These are phyloP conservation scores for Anableps anableps DNA, from an alignment of 2,797 vertebrate species.

Conservation along the genomic window DNA sequence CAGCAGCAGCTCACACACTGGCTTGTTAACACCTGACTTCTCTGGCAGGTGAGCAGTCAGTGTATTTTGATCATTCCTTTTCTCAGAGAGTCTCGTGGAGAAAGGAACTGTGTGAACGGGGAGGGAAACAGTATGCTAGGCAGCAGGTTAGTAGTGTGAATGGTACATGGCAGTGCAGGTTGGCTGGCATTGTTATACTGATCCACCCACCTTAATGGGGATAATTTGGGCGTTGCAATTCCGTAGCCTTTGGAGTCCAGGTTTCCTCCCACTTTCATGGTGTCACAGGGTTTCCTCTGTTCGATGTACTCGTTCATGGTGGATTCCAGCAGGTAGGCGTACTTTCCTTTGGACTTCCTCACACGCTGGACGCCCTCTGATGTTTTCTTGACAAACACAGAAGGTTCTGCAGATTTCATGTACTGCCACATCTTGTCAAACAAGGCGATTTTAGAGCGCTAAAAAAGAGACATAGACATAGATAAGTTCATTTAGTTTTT, in stretches of 20 bases:
- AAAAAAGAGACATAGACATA: constrained; percentile 20
- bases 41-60: constrained; percentile 28
- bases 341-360: constrained; percentile 97
- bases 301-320: constrained; percentile 99
- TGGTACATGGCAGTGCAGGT: constrained; percentile 75
- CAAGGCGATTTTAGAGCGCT: constrained; percentile 98
- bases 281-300: constrained; percentile 97
- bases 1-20: constrained; percentile 33
- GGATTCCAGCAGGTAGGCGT: constrained; percentile 97
- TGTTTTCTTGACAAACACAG: constrained; percentile 96
- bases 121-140: constrained; percentile 56
- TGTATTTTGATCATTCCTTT: constrained; percentile 13
- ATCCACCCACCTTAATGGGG: constrained; percentile 99
- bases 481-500: not conserved
- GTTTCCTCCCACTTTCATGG: constrained; percentile 99
- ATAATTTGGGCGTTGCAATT: constrained; percentile 98
- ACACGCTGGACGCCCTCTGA: constrained; percentile 95
- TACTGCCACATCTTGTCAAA: constrained; percentile 99
- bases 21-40: constrained; percentile 24
- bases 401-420: constrained; percentile 97
- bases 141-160: constrained; percentile 74
- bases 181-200: constrained; percentile 99
- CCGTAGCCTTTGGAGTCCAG: constrained; percentile 99
- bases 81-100: not conserved
- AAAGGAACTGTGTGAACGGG: constrained; percentile 10